phyloP scores from a whole-genome alignment of 30 jellyfish, hydroid and myxozoan genomes.

The Aurelia aurita region DNA sequence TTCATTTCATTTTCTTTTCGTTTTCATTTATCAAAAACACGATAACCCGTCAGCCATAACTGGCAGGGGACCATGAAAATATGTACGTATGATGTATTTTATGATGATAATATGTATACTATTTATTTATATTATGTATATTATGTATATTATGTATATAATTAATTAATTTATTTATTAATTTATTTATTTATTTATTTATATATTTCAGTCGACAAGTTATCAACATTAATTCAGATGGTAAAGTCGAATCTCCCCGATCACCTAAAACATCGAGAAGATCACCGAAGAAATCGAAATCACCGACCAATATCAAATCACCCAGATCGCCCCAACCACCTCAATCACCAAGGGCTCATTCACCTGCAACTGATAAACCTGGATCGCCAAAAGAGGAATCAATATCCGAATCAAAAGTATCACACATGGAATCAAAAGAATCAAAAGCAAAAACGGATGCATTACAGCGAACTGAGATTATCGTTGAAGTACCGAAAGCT shows the following conservation, averaged over 20 bases:
- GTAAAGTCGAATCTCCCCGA: conserved; percentile 63
- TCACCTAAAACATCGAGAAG: conserved; percentile 23
- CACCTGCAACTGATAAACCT: background rate
- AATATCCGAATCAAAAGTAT: background rate
- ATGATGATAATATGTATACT: background rate
- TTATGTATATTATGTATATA: background rate
- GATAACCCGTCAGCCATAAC: no score
- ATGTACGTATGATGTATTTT: no score
- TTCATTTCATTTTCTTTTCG: no score
- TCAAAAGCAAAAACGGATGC: background rate
- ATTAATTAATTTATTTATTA: background rate
- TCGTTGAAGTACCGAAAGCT: conserved; percentile 2
- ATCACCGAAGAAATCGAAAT: conserved; percentile 50
- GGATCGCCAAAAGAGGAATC: background rate
- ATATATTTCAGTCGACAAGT: conserved; percentile 48
- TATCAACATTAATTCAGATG: conserved; percentile 71
- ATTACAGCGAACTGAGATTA: conserved; percentile 8
- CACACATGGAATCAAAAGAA: background rate
- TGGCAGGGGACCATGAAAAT: no score
- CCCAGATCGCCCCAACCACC: conserved; percentile 21
- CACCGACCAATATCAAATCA: conserved; percentile 21
- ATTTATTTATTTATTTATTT: background rate
- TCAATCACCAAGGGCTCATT: background rate
- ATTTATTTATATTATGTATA: no score
- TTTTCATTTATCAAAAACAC: no score